These are phyloP conservation scores for Liposcelis brunnea DNA, from an alignment of 2,888 invertebrate species.

Conservation along the genomic window DNA sequence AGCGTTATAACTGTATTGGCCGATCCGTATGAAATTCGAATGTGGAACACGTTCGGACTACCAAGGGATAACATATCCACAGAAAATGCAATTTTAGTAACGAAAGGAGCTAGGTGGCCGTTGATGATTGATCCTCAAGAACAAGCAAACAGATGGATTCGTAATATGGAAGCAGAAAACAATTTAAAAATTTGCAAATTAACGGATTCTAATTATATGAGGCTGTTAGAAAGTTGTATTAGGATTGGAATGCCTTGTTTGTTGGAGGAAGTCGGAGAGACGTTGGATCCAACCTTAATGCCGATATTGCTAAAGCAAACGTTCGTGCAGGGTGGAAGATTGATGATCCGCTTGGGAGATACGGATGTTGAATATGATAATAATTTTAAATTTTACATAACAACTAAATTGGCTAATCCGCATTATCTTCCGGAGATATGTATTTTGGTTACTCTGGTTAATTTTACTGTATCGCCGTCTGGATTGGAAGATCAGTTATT, in stretches of 20 bases:
- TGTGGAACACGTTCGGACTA: constrained; percentile 78
- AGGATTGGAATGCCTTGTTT: constrained; percentile 72
- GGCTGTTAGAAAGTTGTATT: constrained; percentile 63
- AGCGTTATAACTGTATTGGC: constrained; percentile 56
- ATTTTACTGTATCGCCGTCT: constrained; percentile 78
- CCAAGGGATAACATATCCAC: constrained; percentile 78
- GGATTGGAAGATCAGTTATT: constrained; percentile 71
- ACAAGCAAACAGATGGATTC: constrained; percentile 87
- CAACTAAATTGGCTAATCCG: constrained; percentile 82
- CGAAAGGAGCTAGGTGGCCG: constrained; percentile 66
- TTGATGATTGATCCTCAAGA: constrained; percentile 92
- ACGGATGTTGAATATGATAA: constrained; percentile 75
- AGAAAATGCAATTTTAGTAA: constrained; percentile 84
- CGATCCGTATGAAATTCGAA: constrained; percentile 70
- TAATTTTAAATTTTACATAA: constrained; percentile 75
- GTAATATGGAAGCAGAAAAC: constrained; percentile 65
- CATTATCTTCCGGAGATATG: constrained; percentile 87
- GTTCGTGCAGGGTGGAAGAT: constrained; percentile 57
- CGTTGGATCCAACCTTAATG: constrained; percentile 68
- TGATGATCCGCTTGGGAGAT: constrained; percentile 71
- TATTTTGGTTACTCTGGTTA: constrained; percentile 80
- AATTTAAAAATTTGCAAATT: constrained; percentile 62
- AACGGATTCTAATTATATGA: constrained; percentile 54
- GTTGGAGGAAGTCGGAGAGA: constrained; percentile 76
- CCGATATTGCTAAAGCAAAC: constrained; percentile 70